Conservation (phyloP, 2,888 invertebrate species). For the Rhogogaster chlorosoma region DNA sequence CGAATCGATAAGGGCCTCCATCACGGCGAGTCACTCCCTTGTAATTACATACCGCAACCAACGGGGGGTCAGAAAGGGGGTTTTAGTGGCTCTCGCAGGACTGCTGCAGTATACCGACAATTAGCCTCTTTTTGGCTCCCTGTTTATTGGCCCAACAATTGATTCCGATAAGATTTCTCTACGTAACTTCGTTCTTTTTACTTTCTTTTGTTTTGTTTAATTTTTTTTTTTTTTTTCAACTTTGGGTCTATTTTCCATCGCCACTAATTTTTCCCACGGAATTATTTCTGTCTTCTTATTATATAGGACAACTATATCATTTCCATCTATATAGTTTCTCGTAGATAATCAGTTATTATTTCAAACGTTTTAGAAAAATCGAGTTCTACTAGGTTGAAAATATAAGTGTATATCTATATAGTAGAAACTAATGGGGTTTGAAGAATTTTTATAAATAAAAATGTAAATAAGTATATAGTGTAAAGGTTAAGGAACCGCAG, state of each 20-base stretch:
- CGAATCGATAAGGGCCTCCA: conserved; percentile 56
- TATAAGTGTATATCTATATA: too few species aligned
- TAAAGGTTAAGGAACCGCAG: not conserved
- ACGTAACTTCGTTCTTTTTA: not conserved
- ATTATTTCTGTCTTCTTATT: not conserved
- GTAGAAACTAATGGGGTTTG: not conserved
- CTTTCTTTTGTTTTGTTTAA: not conserved
- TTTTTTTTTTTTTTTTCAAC: not conserved
- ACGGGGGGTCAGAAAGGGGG: conserved; percentile 65
- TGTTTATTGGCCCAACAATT: conserved; percentile 68
- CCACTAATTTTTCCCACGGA: not conserved
- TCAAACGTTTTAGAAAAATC: too few species aligned
- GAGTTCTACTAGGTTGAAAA: too few species aligned
- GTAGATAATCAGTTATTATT: too few species aligned
- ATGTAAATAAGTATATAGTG: not conserved
- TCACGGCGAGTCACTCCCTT: conserved; percentile 74
- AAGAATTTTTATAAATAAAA: not conserved
- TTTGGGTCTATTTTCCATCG: not conserved
- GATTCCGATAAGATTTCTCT: conserved; percentile 64
- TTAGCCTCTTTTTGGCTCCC: conserved; percentile 71
- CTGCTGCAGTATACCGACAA: conserved; percentile 65
- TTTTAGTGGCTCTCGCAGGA: conserved; percentile 52
- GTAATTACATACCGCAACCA: conserved; percentile 75
- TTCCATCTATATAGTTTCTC: too few species aligned
- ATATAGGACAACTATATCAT: too few species aligned